Conservation (phyloP, 2,113 vertebrate genomes). For the Melanostigma gelatinosum region DNA sequence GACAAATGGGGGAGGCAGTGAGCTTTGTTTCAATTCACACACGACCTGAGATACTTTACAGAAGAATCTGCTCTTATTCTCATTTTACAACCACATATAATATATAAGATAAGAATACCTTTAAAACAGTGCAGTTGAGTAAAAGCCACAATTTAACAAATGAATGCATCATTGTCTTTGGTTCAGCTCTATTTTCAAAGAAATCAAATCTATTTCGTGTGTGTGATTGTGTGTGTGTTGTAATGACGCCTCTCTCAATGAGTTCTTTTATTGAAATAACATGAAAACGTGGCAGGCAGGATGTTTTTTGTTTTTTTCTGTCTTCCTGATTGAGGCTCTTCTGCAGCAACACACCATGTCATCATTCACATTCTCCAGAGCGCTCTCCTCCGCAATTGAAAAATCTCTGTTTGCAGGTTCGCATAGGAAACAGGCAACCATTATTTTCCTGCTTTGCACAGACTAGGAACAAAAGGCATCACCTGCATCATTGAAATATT, state of each 20-base stretch:
- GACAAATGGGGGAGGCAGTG: background rate
- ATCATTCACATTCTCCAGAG: slow-evolving; percentile 25
- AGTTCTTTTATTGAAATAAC: slow-evolving; percentile 37
- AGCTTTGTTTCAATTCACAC: slow-evolving; percentile 3
- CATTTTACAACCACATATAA: background rate
- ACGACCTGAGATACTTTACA: background rate
- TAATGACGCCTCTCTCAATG: background rate
- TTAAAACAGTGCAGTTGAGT: background rate
- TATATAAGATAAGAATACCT: background rate
- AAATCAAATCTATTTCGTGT: slow-evolving; percentile 15
- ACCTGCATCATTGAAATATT: slow-evolving; percentile 1
- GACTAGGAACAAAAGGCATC: background rate
- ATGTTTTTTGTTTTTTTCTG: background rate
- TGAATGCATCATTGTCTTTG: background rate
- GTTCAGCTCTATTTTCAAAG: background rate
- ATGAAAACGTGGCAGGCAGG: slow-evolving; percentile 16
- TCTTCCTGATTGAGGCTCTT: slow-evolving; percentile 28
- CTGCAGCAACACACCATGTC: slow-evolving; percentile 20
- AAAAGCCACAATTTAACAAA: background rate
- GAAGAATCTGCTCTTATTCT: background rate
- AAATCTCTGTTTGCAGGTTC: slow-evolving; percentile 21
- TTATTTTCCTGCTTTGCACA: slow-evolving; percentile 4
- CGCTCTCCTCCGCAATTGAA: slow-evolving; percentile 8
- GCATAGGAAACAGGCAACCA: slow-evolving; percentile 8
- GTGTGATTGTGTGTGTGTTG: background rate